Conservation (phyloP, 2,113 vertebrate genomes). For the Guaruba guarouba region DNA sequence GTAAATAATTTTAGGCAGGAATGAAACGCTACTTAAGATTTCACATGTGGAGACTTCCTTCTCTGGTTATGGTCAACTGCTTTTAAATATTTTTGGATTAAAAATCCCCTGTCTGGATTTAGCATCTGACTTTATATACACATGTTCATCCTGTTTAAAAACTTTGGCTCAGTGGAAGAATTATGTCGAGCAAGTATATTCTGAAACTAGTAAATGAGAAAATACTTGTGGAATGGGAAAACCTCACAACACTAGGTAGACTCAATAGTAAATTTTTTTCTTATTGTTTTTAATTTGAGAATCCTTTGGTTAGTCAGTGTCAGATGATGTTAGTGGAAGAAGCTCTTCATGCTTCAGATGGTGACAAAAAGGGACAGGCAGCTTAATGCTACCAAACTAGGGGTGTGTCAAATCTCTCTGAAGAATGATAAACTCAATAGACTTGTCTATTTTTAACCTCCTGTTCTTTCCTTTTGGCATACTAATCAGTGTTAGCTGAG, state of each 20-base stretch:
- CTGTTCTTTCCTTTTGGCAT: conserved; percentile 81
- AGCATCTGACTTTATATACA: not conserved
- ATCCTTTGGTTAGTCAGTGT: conserved; percentile 39
- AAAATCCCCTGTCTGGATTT: not conserved
- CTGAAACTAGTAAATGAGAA: not conserved
- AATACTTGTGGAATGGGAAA: not conserved
- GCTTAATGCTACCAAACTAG: conserved; percentile 76
- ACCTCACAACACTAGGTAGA: not conserved
- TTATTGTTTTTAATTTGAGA: conserved; percentile 36
- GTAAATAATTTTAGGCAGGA: not conserved
- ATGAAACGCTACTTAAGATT: not conserved
- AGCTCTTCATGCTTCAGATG: conserved; percentile 60
- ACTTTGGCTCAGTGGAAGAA: not conserved
- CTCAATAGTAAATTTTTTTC: not conserved
- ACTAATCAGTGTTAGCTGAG: conserved; percentile 71
- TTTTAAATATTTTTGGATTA: not conserved
- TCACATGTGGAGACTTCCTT: not conserved
- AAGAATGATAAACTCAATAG: conserved; percentile 85
- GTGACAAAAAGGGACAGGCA: conserved; percentile 68
- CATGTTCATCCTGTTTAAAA: not conserved
- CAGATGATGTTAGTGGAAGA: conserved; percentile 48
- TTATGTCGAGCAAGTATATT: not conserved
- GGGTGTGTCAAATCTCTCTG: conserved; percentile 80
- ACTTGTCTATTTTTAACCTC: conserved; percentile 88
- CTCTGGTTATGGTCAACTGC: not conserved